Evolutionary conservation across 1,140 invertebrate genomes (phyloP), one percentile per base, ranked within the genome.

Genomic region (Lepidurus packardi): DNA sequence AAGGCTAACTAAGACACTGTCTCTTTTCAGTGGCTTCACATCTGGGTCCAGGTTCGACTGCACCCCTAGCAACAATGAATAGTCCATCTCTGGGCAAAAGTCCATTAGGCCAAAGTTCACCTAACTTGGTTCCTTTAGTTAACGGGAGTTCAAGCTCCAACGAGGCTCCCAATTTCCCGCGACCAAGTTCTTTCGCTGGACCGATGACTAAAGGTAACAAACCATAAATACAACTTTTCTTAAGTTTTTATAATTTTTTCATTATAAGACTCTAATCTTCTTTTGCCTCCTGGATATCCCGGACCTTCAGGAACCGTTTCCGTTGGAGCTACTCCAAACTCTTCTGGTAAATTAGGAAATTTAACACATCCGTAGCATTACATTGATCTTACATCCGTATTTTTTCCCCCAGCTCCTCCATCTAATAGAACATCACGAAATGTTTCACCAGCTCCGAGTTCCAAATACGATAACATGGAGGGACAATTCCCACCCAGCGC

Each of bases 121-220:
- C 53, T 16, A 65, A 65, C 13, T 65, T 65, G 53, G 53, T 65
- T 65, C 53, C 53, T 16, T 65, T 65, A 65, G 53, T 65, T n/a
- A 65, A 65, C 53, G 53, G 53, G 8, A 65, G n/a, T 16, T 21
- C 53, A 65, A 7, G 53, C 7, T 65, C 53, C 0, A 21, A n/a
- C 53, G 16, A 65, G 53, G 53, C 53, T 65, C 53, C 8, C 16
- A 65, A 65, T 16, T 65, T 65, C 7, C 53, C 53, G 6, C 53
- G 53, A 21, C 53, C 53, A 13, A 65, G 53, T 16, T 65, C 53
- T 21, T 65, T 65, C 53, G 53, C 53, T n/a, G 53, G 9, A 1
- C 53, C 53, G 7, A 65, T 21, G 21, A 21, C 21, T 65, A 65
- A 16, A 65, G 53, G 53, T 65, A 65, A 65, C 21, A 6, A 3